Conservation (phyloP, 2,797 vertebrate species). For the Scolopax bukidnonensis region DNA sequence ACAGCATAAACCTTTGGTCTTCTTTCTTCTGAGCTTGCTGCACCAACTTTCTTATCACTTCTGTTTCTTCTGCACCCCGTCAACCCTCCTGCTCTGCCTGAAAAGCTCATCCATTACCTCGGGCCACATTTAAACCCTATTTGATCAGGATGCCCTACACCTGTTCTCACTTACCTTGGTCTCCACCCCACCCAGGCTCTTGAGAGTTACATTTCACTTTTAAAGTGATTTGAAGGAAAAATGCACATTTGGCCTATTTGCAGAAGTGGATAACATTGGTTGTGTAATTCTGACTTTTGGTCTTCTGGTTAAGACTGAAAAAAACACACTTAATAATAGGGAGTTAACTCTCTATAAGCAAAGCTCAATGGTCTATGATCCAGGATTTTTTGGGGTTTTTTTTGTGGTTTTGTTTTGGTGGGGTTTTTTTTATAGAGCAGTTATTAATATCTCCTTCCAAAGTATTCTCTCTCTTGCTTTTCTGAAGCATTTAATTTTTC, state of each 20-base stretch:
- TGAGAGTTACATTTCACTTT: accelerated
- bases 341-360: too few relatives aligned
- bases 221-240: not conserved
- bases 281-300: not conserved
- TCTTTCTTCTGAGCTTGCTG: not conserved
- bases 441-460: not conserved
- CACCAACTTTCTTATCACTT: not conserved
- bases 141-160: not conserved
- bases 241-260: accelerated
- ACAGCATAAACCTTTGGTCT: not conserved
- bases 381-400: not conserved
- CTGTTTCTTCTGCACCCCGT: not conserved
- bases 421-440: not conserved
- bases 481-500: not conserved
- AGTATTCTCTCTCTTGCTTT: not conserved
- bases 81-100: not conserved
- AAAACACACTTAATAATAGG: not conserved
- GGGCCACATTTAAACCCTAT: not conserved
- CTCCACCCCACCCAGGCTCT: not conserved
- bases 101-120: not conserved
- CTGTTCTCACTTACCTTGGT: not conserved
- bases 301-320: not conserved
- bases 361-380: not conserved
- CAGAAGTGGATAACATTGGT: not conserved
- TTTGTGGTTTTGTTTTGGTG: too few relatives aligned